Base-by-base conservation (phyloP, 2,113 vertebrate genomes). In the Gambusia holbrooki region DNA sequence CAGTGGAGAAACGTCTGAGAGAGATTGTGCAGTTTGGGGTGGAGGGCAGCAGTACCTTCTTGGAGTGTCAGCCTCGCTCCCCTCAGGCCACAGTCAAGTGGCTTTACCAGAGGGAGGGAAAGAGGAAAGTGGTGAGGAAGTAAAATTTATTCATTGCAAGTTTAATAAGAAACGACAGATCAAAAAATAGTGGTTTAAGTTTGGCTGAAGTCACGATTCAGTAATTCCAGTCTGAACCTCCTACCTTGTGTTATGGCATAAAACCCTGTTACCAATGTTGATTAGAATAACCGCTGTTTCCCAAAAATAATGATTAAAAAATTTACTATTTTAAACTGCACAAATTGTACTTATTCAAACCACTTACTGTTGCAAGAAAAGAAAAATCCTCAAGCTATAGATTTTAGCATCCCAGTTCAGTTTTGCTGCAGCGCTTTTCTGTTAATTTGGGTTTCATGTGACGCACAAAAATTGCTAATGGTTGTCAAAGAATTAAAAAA, bases 11-110 rank as follows among this genome's bases (percentile, higher is more conserved):
- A 81, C 93, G 94, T 25, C 88, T 95, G 32, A 91, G 88, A 22
- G 95, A 96, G 66, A 95, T 92, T 0, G 89, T 96, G 64, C 96
- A 96, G 92, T 96, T 96, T 48, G 95, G 95, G 4, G 94, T 96
- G 68, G 95, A 96, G 86, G 95, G 91, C 61, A 96, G 95, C 86
- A 96, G 94, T 0, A 94, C 94, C 0, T 96, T 96, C 80, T 66
- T 96, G 84, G 95, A 96, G 79, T 96, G 95, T 80, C 94, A 94
- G 85, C 95, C 95, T 10, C 92, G 94, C 32, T 96, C 95, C 17
- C 96, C 95, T 4, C 95, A 95, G 80, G 94, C 95, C 45, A 88
- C 93, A 0, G 81, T 96, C 69, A 95, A 95, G 85, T 96, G 96
- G 96, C 94, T 96, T 22, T 92, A 87, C 86, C 95, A 96, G 80